A percentile compares a stretch with the other conserved stretches of the same genome.
Conservation (phyloP, 2,797 vertebrate genomes). For the Aeoliscus strigatus region DNA sequence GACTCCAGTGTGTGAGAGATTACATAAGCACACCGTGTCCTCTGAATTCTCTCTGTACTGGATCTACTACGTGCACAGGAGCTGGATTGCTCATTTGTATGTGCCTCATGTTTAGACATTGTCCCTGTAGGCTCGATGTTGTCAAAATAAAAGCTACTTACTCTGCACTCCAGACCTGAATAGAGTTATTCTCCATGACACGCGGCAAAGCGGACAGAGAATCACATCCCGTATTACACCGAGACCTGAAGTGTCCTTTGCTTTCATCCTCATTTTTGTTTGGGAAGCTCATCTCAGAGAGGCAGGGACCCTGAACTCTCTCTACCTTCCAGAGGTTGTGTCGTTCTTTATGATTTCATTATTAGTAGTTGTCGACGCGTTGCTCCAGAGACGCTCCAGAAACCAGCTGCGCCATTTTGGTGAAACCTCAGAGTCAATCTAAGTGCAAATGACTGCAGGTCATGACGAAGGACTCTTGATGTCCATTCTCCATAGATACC, state of each 20-base stretch:
- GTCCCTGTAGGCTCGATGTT: constrained; percentile 45
- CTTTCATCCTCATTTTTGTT: constrained; percentile 56
- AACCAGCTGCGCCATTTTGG: constrained; percentile 64
- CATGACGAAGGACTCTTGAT: constrained; percentile 61
- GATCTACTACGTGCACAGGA: constrained; percentile 41
- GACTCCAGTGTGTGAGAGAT: constrained; percentile 61
- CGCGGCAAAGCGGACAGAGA: constrained; percentile 31
- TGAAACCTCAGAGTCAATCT: constrained; percentile 72
- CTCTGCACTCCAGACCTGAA: constrained; percentile 43
- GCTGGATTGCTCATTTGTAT: constrained; percentile 52
- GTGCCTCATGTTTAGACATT: constrained; percentile 26
- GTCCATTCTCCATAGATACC: constrained; percentile 63
- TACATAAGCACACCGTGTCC: constrained; percentile 56
- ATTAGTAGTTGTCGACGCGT: constrained; percentile 58
- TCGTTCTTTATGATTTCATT: constrained; percentile 62
- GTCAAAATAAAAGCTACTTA: constrained; percentile 56
- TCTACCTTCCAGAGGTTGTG: constrained; percentile 54
- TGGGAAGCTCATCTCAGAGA: constrained; percentile 42
- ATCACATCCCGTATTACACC: constrained; percentile 45
- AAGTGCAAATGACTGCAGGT: constrained; percentile 76
- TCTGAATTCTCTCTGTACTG: constrained; percentile 51
- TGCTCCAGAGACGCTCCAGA: constrained; percentile 40
- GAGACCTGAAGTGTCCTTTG: constrained; percentile 34
- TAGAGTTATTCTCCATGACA: constrained; percentile 49
- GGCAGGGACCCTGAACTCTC: constrained; percentile 49